phyloP scores from a whole-genome alignment of 2,113 vertebrate genomes.

The Baryphthengus martii region DNA sequence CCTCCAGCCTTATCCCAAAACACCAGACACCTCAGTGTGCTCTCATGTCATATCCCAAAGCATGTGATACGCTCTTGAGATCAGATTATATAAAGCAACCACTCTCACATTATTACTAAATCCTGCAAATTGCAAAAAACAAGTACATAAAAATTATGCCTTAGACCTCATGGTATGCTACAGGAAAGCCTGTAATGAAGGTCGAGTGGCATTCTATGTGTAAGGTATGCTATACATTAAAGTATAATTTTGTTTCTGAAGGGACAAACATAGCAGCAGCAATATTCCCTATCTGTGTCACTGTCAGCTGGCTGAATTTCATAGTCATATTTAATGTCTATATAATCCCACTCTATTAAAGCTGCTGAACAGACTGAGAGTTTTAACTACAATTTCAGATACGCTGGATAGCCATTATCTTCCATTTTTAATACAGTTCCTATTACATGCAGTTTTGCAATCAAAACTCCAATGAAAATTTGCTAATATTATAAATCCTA shows the following conservation, averaged over 20 bases:
- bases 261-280: background rate
- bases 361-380: background rate
- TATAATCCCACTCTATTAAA: background rate
- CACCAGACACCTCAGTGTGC: background rate
- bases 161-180: background rate
- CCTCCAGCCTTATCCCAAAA: background rate
- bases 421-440: slow-evolving; percentile 24
- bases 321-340: background rate
- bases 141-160: background rate
- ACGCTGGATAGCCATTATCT: background rate
- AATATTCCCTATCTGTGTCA: background rate
- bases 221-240: background rate
- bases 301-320: background rate
- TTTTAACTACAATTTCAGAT: background rate
- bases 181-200: background rate
- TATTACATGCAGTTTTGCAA: slow-evolving; percentile 7
- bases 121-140: background rate
- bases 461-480: slow-evolving; percentile 4
- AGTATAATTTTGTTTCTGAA: background rate
- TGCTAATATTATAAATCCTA: background rate
- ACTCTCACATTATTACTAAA: background rate
- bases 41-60: background rate
- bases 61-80: rapidly evolving
- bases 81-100: background rate
- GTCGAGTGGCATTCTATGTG: background rate